Evolutionary conservation across 1,140 invertebrate species (phyloP).

Genomic region (Drosophila novamexicana): DNA sequence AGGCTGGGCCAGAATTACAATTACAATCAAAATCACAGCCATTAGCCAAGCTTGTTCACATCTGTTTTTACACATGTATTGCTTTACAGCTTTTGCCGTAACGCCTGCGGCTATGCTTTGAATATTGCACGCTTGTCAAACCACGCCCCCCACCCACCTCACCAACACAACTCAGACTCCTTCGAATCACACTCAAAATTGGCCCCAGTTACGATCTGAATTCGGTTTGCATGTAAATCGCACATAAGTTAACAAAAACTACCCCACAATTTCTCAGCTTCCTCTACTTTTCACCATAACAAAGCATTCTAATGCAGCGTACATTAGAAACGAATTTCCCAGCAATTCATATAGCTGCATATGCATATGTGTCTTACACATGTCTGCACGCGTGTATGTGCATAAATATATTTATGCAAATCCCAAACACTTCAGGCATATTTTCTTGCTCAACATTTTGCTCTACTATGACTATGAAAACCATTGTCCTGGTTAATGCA

Average conservation of each 20-base stretch:
- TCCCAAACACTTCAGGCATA: slow-evolving; percentile 33
- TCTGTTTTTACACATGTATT: slow-evolving; percentile 76
- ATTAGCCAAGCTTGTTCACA: slow-evolving; percentile 74
- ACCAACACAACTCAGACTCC: too few relatives aligned
- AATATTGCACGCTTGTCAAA: slow-evolving; percentile 47
- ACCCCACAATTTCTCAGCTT: slow-evolving; percentile 40
- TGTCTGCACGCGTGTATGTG: slow-evolving; percentile 34
- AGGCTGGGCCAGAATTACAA: neutral
- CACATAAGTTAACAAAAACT: slow-evolving; percentile 40
- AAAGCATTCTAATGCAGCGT: slow-evolving; percentile 58
- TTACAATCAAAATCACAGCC: slow-evolving; percentile 31
- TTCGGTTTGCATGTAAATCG: slow-evolving; percentile 32
- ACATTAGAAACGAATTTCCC: slow-evolving; percentile 62
- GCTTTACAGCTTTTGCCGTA: slow-evolving; percentile 52
- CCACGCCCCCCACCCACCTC: neutral
- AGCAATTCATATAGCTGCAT: slow-evolving; percentile 31
- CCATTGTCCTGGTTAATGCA: slow-evolving; percentile 64
- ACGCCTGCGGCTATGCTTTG: slow-evolving; percentile 64
- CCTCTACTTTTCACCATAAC: slow-evolving; percentile 17
- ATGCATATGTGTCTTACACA: neutral
- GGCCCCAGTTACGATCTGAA: slow-evolving; percentile 8
- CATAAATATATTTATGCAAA: slow-evolving; percentile 44
- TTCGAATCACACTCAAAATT: neutral
- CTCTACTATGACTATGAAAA: slow-evolving; percentile 44
- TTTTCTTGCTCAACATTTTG: slow-evolving; percentile 46